Evolutionary conservation across 2,113 vertebrate genomes (phyloP).

Genomic region (Bungarus multicinctus): DNA sequence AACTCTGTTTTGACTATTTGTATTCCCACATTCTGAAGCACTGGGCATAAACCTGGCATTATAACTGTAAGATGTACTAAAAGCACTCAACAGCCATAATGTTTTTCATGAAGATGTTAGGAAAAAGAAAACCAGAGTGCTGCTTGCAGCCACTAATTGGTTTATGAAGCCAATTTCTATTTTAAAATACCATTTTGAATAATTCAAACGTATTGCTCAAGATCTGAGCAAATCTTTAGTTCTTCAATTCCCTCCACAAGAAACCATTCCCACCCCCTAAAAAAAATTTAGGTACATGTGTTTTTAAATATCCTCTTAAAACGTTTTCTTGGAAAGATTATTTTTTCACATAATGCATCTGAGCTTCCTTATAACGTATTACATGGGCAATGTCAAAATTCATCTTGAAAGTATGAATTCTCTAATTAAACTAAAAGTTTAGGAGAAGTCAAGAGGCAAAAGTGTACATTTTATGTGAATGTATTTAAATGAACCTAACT

Average conservation of each 20-base stretch:
- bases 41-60: neutral
- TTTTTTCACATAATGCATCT: neutral
- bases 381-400: neutral
- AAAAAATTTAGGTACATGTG: neutral
- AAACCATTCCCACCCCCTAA: neutral
- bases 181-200: neutral
- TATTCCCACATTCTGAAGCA: neutral
- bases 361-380: neutral
- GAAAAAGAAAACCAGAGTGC: neutral
- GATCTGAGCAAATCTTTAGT: neutral
- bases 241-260: neutral
- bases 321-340: neutral
- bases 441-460: neutral
- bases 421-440: neutral
- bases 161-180: neutral
- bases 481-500: neutral
- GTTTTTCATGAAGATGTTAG: neutral
- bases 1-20: neutral
- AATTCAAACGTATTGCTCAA: neutral
- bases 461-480: neutral
- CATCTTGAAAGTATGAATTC: neutral
- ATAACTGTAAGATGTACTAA: neutral
- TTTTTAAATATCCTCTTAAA: neutral
- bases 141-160: neutral
- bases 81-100: neutral